Conservation (phyloP, 2,888 invertebrate genomes). For the Microdon myrmicae region DNA sequence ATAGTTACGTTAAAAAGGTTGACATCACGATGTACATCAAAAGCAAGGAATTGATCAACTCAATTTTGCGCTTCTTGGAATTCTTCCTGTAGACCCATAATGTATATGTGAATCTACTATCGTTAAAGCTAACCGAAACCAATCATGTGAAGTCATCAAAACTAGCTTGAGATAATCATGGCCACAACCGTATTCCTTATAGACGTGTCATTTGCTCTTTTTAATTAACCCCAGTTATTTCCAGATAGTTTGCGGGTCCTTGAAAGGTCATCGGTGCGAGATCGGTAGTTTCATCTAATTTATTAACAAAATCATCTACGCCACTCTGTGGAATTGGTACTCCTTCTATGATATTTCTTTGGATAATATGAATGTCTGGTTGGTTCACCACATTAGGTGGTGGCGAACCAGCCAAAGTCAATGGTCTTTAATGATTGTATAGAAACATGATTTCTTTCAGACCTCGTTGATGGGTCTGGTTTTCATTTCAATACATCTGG, state of each 20-base stretch:
- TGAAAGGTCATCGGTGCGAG: slow-evolving; percentile 62
- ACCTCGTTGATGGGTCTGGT: slow-evolving; percentile 3
- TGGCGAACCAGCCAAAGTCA: no score
- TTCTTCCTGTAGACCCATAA: slow-evolving; percentile 94
- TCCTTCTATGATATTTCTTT: slow-evolving; percentile 52
- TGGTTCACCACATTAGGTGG: slow-evolving; percentile 43
- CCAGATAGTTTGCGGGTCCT: slow-evolving; percentile 84
- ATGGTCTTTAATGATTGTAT: slow-evolving; percentile 34
- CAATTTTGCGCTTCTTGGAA: slow-evolving; percentile 88
- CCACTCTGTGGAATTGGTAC: slow-evolving; percentile 53
- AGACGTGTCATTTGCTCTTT: slow-evolving; percentile 93
- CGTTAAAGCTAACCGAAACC: slow-evolving; percentile 97
- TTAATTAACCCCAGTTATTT: slow-evolving; percentile 87
- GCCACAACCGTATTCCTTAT: slow-evolving; percentile 95
- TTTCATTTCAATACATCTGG: slow-evolving; percentile 30
- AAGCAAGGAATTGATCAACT: slow-evolving; percentile 83
- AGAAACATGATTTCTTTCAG: slow-evolving; percentile 13
- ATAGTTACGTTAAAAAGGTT: slow-evolving; percentile 98
- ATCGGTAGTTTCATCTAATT: slow-evolving; percentile 55
- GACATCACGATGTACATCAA: slow-evolving; percentile 89
- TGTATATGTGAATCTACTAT: slow-evolving; percentile 92
- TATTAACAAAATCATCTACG: slow-evolving; percentile 59
- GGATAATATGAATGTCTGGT: slow-evolving; percentile 16
- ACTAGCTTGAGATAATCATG: slow-evolving; percentile 95
- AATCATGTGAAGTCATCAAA: slow-evolving; percentile 83